Base-by-base conservation (phyloP, 2,113 vertebrate species). In the Myotis yumanensis region DNA sequence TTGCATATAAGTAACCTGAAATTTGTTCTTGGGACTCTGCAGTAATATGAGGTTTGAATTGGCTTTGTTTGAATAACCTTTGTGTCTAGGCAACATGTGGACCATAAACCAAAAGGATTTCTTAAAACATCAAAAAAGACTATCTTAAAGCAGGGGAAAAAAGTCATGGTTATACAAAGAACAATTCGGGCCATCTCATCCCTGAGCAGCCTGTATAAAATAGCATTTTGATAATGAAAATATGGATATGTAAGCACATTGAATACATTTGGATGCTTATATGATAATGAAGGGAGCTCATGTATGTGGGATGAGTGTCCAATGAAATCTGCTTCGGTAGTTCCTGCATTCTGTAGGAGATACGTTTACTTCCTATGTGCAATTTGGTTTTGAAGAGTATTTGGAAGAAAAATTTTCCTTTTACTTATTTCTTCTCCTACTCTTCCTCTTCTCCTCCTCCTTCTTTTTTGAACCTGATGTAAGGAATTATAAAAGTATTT, bases 1-100 rank as follows among this genome's bases (percentile, higher is more conserved):
- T 97, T 97, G 93, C 92, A 88, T 96, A 86, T 82, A 97, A 96
- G 82, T 96, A 91, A 97, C 75, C 93, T 98, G 75, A 72, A 97
- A 96, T 97, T 93, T 97, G 92, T 95, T 98, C 82, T 96, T 97
- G 73, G 23, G 72, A 93, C 64, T 37, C 77, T 89, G 51, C 54
- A 71, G 66, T 97, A 90, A 95, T 98, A 95, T 90, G 48, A 96
- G n/a, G 2, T 97, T 91, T 97, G 96, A 96, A 51, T 91, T 97
- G 62, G 57, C 95, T 97, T 95, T 98, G 97, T 98, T 97, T 98
- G 96, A 96, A 97, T 98, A 98, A 98, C 92, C 97, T 98, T 97
- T 97, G 85, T 83, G 97, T 97, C 81, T 83, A 51, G 90, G 81
- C 85, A 97, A 95, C 93, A 76, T 76, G 85, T 97, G 91, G 66